Conservation (phyloP, 2,113 vertebrate species). For the Anguilla japonica region DNA sequence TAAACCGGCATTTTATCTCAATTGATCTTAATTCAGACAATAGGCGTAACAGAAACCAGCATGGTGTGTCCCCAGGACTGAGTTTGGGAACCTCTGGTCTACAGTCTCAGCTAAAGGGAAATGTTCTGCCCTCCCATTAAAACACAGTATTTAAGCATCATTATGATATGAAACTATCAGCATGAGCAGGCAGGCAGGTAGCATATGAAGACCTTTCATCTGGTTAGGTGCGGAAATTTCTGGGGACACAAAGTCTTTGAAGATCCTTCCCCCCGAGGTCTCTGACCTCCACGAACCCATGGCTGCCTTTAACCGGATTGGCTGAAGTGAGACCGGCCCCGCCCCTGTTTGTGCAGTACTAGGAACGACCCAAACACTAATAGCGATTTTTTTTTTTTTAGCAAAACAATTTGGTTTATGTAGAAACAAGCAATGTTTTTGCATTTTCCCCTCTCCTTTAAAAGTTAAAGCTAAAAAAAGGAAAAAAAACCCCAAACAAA, state of each 20-base stretch:
- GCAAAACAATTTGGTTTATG: slow-evolving; percentile 85
- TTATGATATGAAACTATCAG: not conserved
- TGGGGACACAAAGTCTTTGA: too few species aligned
- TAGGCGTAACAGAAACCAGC: too few species aligned
- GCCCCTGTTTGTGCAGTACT: slow-evolving; percentile 22
- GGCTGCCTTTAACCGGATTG: slow-evolving; percentile 16
- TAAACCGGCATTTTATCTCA: too few species aligned
- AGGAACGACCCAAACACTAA: slow-evolving; percentile 66
- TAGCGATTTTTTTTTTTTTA: slow-evolving; percentile 65
- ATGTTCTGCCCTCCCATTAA: not conserved
- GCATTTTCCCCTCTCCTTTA: slow-evolving; percentile 73
- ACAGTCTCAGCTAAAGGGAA: too few species aligned
- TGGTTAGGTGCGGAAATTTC: too few species aligned
- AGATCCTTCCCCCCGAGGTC: too few species aligned
- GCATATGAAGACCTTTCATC: too few species aligned
- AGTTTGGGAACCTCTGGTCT: too few species aligned
- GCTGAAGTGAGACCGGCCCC: slow-evolving; percentile 14
- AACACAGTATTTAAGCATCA: not conserved
- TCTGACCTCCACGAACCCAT: slow-evolving; percentile 18
- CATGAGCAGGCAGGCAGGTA: too few species aligned
- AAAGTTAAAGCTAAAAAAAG: slow-evolving; percentile 84
- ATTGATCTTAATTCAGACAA: too few species aligned
- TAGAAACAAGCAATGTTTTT: slow-evolving; percentile 86
- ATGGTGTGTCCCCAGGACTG: too few species aligned
- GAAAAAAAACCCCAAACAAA: slow-evolving; percentile 45